These are phyloP conservation scores for Anhinga rufa DNA, from an alignment of 2,113 vertebrate species.

Conservation along the genomic window DNA sequence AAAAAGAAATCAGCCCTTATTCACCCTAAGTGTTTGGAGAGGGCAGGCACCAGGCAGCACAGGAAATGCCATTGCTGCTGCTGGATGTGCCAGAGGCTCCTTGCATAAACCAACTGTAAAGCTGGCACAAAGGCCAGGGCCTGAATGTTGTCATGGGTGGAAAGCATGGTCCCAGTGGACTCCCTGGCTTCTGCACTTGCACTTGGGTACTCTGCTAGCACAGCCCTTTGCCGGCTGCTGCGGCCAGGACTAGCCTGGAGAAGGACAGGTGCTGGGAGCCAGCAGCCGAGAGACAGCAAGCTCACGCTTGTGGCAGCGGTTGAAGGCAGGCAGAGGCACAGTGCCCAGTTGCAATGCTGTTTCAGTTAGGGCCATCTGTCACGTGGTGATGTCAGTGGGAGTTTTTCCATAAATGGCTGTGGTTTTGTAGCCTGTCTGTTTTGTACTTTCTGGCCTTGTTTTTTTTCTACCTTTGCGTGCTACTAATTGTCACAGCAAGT, in stretches of 20 bases:
- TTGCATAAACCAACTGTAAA: conserved; percentile 1
- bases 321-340: not conserved
- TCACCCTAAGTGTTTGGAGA: not conserved
- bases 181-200: not conserved
- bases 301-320: not conserved
- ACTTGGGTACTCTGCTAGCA: not conserved
- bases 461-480: not conserved
- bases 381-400: not conserved
- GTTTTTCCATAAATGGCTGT: conserved; percentile 29
- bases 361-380: not conserved
- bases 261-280: not conserved
- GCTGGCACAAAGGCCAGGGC: not conserved
- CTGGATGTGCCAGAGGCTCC: conserved; percentile 25
- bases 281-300: not conserved
- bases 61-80: conserved; percentile 30
- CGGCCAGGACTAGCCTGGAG: not conserved
- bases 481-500: not conserved
- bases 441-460: not conserved
- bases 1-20: conserved; percentile 2
- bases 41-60: conserved; percentile 8
- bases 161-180: not conserved
- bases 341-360: not conserved
- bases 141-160: not conserved
- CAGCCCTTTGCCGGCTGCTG: not conserved
- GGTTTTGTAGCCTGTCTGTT: not conserved